Conservation (phyloP, 2,888 invertebrate genomes). For the Melieria picta region DNA sequence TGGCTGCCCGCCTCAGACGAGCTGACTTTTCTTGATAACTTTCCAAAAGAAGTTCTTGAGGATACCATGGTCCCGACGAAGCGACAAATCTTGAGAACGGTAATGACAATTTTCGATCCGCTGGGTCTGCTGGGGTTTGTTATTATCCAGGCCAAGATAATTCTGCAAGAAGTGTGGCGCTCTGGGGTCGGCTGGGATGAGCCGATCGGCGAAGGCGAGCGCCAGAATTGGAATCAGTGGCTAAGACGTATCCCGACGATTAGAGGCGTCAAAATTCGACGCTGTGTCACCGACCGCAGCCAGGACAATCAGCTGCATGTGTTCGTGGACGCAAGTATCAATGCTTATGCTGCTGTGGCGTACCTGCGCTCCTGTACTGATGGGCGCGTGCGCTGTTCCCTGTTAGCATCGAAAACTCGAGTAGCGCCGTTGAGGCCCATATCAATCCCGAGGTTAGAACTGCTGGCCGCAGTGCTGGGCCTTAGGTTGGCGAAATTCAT, state of each 20-base stretch:
- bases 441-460: too few species aligned
- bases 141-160: constrained; percentile 1
- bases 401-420: not conserved
- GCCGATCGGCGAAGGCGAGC: constrained; percentile 1
- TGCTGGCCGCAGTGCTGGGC: too few species aligned
- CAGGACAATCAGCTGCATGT: not conserved
- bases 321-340: constrained; percentile 25
- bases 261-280: not conserved
- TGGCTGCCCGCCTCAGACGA: constrained; percentile 43
- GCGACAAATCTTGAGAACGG: constrained; percentile 25
- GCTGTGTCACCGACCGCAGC: not conserved
- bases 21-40: constrained; percentile 35
- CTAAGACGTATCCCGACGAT: not conserved
- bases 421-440: too few species aligned
- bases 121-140: constrained; percentile 20
- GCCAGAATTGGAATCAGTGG: constrained; percentile 20
- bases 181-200: constrained; percentile 24
- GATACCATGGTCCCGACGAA: constrained; percentile 34
- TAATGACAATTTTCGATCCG: constrained; percentile 13
- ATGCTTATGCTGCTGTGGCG: not conserved
- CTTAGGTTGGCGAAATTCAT: too few species aligned
- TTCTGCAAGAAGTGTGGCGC: constrained; percentile 27
- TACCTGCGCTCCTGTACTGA: constrained; percentile 5
- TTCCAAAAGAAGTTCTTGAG: constrained; percentile 22
- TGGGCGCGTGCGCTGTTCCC: not conserved